Evolutionary conservation across 1,140 invertebrate species (phyloP), one percentile per base, ranked within the genome.

Genomic region (Drosophila malerkotliana): DNA sequence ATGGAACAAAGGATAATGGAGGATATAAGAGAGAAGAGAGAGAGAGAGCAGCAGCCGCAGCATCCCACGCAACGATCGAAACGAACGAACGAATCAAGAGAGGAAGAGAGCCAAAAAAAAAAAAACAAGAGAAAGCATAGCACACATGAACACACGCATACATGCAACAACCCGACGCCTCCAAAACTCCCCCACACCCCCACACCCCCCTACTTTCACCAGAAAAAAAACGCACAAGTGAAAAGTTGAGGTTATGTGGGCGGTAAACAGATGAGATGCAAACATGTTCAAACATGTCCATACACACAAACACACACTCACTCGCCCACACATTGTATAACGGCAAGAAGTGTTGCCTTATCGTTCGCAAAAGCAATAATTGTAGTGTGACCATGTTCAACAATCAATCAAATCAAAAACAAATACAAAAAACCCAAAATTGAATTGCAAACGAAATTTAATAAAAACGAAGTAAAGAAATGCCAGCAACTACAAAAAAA

Each of bases 301-400:
- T 30, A 39, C 37, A 10, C 18, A 18, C 37, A 14, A 1, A 39
- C 37, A 10, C 34, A 10, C 12, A n/a, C 9, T 12, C 48, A 30
- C 30, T 48, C 55, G n/a, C 24, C 18, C 18, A 68, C 41, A 68
- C 67, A 71, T 64, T 71, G 64, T 56, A 53, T 9, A 55, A 47
- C 30, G 66, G 66, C 66, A 53, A 69, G 66, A 53, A 69, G 66
- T 69, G 66, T 68, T 69, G 66, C 62, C 66, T 32, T 56, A 69
- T 30, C 41, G 30, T 56, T 68, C 62, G 14, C 32, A 69, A 39
- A 69, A 69, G 62, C 64, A 69, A 69, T 69, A 68, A 64, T 26
- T 34, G 15, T 48, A 51, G 45, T 59, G 56, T 34, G 58, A 61
- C 58, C 21, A 26, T 67, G 63, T 63, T 63, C 45, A 69, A 68